These are phyloP conservation scores for Coccyzus lansbergi DNA, from an alignment of 2,797 vertebrate genomes.

Conservation along the genomic window DNA sequence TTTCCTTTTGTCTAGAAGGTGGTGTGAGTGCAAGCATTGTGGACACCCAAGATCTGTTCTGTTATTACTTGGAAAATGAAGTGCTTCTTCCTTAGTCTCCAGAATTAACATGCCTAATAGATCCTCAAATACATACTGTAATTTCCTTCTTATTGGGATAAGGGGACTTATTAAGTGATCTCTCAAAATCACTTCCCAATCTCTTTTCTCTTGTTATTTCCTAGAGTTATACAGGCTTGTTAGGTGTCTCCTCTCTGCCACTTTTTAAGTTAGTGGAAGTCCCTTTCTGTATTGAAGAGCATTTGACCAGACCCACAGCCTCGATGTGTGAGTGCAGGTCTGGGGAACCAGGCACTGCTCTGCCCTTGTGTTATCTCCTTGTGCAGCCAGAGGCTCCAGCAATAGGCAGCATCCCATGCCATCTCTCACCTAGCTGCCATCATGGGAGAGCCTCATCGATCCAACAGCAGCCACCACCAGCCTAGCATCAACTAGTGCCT, in stretches of 20 bases:
- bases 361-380: accelerated
- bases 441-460: background rate
- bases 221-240: background rate
- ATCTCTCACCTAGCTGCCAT: background rate
- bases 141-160: background rate
- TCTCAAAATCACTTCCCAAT: background rate
- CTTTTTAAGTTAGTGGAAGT: background rate
- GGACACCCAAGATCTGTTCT: background rate
- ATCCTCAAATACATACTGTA: background rate
- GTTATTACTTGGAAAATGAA: background rate
- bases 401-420: background rate
- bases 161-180: background rate
- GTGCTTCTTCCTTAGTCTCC: background rate
- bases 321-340: accelerated
- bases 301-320: background rate
- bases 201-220: background rate
- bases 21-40: background rate
- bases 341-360: background rate
- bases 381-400: background rate
- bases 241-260: background rate
- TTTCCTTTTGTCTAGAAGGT: background rate
- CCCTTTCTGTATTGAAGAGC: background rate
- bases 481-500: constrained; percentile 42
- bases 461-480: background rate
- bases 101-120: background rate